Conservation (phyloP, 1,140 invertebrate species). For the Ostrea denselamellosa region DNA sequence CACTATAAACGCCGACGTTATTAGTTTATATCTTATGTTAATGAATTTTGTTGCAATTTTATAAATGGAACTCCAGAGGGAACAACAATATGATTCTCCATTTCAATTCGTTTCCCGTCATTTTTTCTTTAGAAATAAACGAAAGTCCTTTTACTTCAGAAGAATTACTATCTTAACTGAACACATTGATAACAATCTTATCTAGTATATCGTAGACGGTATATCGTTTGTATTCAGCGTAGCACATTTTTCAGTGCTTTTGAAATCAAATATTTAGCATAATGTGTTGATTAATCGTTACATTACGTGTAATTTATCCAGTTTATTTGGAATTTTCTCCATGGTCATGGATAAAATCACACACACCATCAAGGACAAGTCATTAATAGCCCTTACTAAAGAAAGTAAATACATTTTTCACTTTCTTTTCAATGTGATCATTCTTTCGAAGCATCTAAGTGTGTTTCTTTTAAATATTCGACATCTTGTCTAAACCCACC, state of each 20-base stretch:
- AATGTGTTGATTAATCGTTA: constrained; percentile 36
- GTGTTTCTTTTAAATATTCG: constrained; percentile 19
- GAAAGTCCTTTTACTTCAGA: constrained; percentile 15
- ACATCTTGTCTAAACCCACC: constrained; percentile 34
- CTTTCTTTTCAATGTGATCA: constrained; percentile 48
- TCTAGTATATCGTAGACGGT: background rate
- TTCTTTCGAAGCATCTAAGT: constrained; percentile 40
- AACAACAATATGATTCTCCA: background rate
- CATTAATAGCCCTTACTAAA: background rate
- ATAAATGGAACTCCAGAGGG: background rate
- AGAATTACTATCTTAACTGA: background rate
- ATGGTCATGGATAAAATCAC: constrained; percentile 5
- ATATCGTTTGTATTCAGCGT: constrained; percentile 26
- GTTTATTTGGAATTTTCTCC: constrained; percentile 13
- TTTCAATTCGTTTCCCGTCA: background rate
- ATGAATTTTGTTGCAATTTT: constrained; percentile 37
- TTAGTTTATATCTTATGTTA: constrained; percentile 14
- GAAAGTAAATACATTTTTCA: constrained; percentile 36
- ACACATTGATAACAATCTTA: background rate
- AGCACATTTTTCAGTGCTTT: constrained; percentile 4
- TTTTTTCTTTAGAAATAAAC: background rate
- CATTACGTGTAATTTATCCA: constrained; percentile 26
- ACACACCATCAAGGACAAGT: background rate
- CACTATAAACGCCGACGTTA: background rate
- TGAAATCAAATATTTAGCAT: constrained; percentile 30